Evolutionary conservation across 2,888 invertebrate species (phyloP), one percentile per base, ranked within the genome.

Genomic region (Sicus ferrugineus): DNA sequence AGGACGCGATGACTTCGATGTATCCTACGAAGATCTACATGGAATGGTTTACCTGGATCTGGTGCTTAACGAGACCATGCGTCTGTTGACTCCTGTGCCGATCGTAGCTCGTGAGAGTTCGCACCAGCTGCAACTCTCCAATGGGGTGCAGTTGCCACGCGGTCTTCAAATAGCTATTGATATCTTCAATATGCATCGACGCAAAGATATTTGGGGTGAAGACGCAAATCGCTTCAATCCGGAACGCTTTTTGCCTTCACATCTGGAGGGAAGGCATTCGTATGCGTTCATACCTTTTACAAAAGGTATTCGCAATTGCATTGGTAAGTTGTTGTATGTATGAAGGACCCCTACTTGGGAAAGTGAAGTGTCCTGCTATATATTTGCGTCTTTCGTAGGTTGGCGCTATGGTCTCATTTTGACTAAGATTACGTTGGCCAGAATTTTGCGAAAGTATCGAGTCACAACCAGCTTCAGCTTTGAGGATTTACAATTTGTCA

Each of bases 211-310:
- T 67, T 85, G 85, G 85, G 85, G 85, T 1, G 70, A 74, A 0
- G 77, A 83, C n/a, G 83, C 85, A 5, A 77, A 79, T 30, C 74
- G 70, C 5, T 85, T 85, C 30, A 80, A 85, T 77, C 85, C 85
- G 0, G 82, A 85, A 7, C 77, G 85, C 58, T 85, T 85, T 67
- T 69, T 85, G 31, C 83, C 85, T 0, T 76, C 79, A 6, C 79
- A 82, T 70, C 73, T 81, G 58, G 76, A 75, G n/a, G 78, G 72
- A 16, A 81, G 80, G 16, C 85, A 85, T 74, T 78, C 85, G 0
- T 84, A 80, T 58, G 79, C 83, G 0, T 85, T 76, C 70, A 80
- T 84, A 70, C 85, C 85, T 2, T 85, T 85, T 34, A 80, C 82
- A n/a, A 83, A 83, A 67, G 85, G 85, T 1, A 74, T 81, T 16